Evolutionary conservation across 1,140 invertebrate genomes (phyloP).

Genomic region (Rhagoletis pomonella): DNA sequence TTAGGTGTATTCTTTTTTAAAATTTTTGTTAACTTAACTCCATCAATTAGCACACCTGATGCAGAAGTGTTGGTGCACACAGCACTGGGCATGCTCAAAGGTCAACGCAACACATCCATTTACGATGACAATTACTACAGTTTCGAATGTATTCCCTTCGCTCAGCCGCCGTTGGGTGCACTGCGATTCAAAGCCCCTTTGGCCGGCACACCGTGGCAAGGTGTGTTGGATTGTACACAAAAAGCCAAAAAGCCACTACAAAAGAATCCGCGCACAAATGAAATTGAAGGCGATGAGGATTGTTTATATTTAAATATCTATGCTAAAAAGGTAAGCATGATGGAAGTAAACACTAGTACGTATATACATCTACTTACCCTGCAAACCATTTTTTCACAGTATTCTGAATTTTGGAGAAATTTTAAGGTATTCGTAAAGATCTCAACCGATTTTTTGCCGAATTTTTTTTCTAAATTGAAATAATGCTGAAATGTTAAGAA

Average conservation of each 20-base stretch:
- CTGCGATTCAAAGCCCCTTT: constrained; percentile 76
- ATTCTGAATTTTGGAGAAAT: too few species aligned
- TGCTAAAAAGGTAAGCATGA: constrained; percentile 73
- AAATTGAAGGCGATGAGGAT: constrained; percentile 79
- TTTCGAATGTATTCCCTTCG: constrained; percentile 74
- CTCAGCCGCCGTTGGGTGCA: constrained; percentile 74
- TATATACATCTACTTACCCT: too few species aligned
- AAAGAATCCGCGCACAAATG: constrained; percentile 59
- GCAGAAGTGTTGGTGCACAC: neutral
- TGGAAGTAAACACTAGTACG: too few species aligned
- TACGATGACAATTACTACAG: constrained; percentile 67
- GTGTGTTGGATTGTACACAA: constrained; percentile 75
- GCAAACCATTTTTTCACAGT: too few species aligned
- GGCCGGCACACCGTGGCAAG: constrained; percentile 75
- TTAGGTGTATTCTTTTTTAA: too few species aligned
- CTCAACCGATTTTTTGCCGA: too few species aligned
- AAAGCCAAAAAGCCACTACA: constrained; percentile 63
- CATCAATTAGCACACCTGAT: neutral
- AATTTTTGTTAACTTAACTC: too few species aligned
- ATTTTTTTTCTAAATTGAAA: too few species aligned
- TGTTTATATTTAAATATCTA: constrained; percentile 90
- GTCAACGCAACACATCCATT: constrained; percentile 60
- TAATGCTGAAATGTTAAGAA: too few species aligned
- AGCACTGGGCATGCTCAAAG: constrained; percentile 64
- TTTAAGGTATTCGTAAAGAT: too few species aligned